Percentiles rank a stretch among this genome's conserved stretches.
Conservation (phyloP, 1,140 invertebrate species). For the Nomia melanderi region DNA sequence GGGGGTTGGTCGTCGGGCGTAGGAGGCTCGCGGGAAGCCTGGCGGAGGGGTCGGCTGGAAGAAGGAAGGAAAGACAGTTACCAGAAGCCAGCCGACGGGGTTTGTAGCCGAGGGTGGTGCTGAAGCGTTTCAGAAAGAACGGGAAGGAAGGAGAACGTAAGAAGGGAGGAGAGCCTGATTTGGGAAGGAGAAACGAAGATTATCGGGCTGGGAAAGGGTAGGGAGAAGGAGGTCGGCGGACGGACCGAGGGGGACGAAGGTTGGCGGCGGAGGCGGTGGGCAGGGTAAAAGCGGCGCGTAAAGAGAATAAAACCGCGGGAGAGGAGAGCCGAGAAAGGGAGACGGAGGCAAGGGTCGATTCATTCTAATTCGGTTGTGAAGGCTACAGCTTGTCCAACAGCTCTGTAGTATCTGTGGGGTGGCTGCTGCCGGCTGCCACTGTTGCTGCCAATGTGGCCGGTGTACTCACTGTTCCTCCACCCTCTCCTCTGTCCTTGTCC, state of each 20-base stretch:
- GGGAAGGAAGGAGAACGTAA: conserved; percentile 49
- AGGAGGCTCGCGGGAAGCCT: too few relatives aligned
- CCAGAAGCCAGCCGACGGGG: conserved; percentile 41
- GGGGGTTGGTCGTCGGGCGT: conserved; percentile 30
- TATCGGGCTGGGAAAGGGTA: conserved; percentile 33
- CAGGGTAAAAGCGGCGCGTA: conserved; percentile 39
- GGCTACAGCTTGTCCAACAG: conserved; percentile 81
- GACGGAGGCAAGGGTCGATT: conserved; percentile 74
- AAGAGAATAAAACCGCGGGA: conserved; percentile 48
- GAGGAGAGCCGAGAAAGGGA: conserved; percentile 28
- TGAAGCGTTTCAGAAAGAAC: conserved; percentile 57
- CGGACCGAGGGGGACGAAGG: conserved; percentile 36
- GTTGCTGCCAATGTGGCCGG: conserved; percentile 64
- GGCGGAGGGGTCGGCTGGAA: conserved; percentile 29
- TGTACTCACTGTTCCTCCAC: conserved; percentile 48
- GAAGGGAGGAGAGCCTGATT: conserved; percentile 28
- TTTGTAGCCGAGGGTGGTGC: conserved; percentile 52
- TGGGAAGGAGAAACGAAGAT: conserved; percentile 63
- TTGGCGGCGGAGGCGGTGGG: conserved; percentile 17
- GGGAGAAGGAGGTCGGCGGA: conserved; percentile 43
- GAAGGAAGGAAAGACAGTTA: conserved; percentile 50
- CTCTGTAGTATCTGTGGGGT: conserved; percentile 71
- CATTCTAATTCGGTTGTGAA: conserved; percentile 80
- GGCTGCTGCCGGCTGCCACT: conserved; percentile 57
- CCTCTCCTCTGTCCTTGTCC: background rate